Base-by-base conservation (phyloP, 2,888 invertebrate genomes). In the Capitulum mitella region DNA sequence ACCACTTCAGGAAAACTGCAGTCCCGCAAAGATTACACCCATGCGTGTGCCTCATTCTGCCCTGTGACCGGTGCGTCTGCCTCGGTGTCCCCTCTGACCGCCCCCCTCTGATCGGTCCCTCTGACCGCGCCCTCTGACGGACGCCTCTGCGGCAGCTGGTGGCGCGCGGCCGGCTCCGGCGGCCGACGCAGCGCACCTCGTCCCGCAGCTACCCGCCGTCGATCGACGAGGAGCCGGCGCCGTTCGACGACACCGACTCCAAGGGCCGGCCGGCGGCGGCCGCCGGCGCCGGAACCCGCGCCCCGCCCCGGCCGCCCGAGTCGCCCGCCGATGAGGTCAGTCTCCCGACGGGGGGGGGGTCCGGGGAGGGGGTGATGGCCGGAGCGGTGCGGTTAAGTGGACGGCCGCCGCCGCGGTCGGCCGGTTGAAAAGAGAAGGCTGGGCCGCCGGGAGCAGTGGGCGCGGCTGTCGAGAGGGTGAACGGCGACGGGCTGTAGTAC, bases 121-220 rank as follows among this genome's bases (percentile, higher is more conserved):
- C 51, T 22, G 51, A 19, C 51, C 51, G 2, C n/a, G n/a, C n/a
- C n/a, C n/a, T n/a, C 51, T 2, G 22, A 5, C 19, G 2, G 22
- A 5, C 19, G 2, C 51, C 12, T 0, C 51, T 22, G 2, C 51
- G 14, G 51, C 70, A 70, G 70, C 70, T 70, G 70, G 70, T 70
- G 70, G 70, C 70, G 26, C 70, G 70, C 19, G 70, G 70, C 5
- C 70, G 70, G 26, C 70, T 70, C 26, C 37, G 26, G 70, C 70
- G 70, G 8, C 26, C 5, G 8, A 16, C 70, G 8, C 70, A 70
- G 40, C 70, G 70, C 8, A 70, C 40, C 37, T 37, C 37, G 10
- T 70, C 70, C 2, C 70, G 70, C 70, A 70, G 70, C 70, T 70
- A 70, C 70, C 37, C 70, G 5, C 70, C 70, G 1, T 40, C 40